Evolutionary conservation across 2,888 invertebrate genomes (phyloP).

Genomic region (Acrobasis suavella): DNA sequence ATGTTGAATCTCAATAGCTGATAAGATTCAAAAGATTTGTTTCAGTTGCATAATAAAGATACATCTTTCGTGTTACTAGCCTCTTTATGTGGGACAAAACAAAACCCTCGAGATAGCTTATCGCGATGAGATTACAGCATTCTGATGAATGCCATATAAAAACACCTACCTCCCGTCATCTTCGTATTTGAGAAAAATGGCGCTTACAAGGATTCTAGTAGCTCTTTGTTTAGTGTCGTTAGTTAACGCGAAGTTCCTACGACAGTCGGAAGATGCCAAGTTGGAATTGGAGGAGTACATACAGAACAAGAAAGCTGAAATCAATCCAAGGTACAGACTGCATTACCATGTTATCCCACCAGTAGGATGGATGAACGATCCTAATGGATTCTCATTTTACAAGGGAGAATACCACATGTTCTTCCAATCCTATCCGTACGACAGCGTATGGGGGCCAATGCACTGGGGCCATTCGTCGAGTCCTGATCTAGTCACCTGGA

Average conservation of each 20-base stretch:
- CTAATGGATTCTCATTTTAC: constrained; percentile 79
- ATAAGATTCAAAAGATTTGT: no score
- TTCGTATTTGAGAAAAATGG: constrained; percentile 3
- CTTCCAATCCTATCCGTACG: constrained; percentile 79
- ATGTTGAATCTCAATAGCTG: no score
- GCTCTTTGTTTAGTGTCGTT: constrained; percentile 39
- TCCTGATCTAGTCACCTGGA: constrained; percentile 76
- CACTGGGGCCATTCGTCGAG: constrained; percentile 80
- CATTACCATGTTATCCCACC: constrained; percentile 69
- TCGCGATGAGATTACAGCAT: not conserved
- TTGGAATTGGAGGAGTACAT: constrained; percentile 61
- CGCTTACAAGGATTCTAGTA: constrained; percentile 23
- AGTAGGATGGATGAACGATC: constrained; percentile 83
- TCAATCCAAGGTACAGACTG: constrained; percentile 62
- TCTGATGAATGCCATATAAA: not conserved
- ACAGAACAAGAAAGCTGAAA: constrained; percentile 49
- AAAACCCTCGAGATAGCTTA: constrained; percentile 4
- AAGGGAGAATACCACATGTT: constrained; percentile 78
- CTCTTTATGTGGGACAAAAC: not conserved
- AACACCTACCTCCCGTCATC: not conserved
- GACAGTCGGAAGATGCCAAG: constrained; percentile 21
- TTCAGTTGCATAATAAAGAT: not conserved
- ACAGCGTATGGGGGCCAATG: constrained; percentile 72
- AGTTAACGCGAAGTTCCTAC: constrained; percentile 37
- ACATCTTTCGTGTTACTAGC: not conserved